phyloP scores from a whole-genome alignment of 2,113 vertebrate species.

The Tiliqua scincoides region DNA sequence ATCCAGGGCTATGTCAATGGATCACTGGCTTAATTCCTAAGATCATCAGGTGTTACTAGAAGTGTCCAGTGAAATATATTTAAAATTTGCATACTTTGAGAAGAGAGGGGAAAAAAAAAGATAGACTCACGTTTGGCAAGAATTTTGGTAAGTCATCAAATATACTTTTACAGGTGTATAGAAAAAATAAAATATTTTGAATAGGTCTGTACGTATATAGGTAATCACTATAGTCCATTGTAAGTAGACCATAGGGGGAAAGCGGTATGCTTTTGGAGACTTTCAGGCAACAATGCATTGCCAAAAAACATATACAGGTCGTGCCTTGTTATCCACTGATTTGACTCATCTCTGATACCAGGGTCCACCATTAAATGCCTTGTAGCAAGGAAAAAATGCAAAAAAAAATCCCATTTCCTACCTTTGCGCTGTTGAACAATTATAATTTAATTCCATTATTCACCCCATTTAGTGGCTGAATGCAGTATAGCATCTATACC shows the following conservation, averaged over 20 bases:
- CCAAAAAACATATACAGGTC: not conserved
- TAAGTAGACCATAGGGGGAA: not conserved
- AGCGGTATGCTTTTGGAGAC: rapidly evolving
- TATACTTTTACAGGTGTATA: too few relatives aligned
- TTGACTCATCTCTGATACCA: too few relatives aligned
- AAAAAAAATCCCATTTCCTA: too few relatives aligned
- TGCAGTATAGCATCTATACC: too few relatives aligned
- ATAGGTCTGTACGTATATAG: rapidly evolving
- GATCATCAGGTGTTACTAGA: not conserved
- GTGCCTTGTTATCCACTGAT: too few relatives aligned
- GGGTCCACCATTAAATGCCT: too few relatives aligned
- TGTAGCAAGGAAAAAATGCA: too few relatives aligned
- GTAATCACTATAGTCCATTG: rapidly evolving
- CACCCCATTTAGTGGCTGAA: too few relatives aligned
- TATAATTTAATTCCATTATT: too few relatives aligned
- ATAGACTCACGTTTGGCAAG: too few relatives aligned
- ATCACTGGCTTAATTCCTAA: not conserved
- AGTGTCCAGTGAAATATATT: not conserved
- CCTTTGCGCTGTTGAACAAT: too few relatives aligned
- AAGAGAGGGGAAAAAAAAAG: too few relatives aligned
- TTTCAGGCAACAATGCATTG: rapidly evolving
- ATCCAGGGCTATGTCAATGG: not conserved
- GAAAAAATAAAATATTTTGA: not conserved
- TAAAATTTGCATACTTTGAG: not conserved
- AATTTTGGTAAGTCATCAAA: not conserved